Base-by-base conservation (phyloP, 2,888 invertebrate species). In the Drosophila koepferae region DNA sequence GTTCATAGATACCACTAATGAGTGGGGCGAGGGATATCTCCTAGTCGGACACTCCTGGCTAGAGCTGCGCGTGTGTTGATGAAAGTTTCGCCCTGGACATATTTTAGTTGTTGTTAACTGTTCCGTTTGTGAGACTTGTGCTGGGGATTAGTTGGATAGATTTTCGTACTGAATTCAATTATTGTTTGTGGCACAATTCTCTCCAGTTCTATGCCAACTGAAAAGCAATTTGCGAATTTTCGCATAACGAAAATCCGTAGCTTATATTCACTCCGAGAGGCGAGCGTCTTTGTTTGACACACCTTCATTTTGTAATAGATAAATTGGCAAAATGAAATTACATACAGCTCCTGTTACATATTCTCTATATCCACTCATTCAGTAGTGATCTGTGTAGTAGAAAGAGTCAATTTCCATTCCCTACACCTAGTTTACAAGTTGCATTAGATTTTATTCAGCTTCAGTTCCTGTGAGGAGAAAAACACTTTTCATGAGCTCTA, bases 161-260 rank as follows among this genome's bases (percentile, higher is more conserved):
- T 64, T 53, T 41, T 56, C 34, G 53, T 44, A 48, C 53, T 41
- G 83, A 86, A 79, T 90, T 84, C 79, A 79, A 90, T 90, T 90
- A 90, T 90, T 79, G 71, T 54, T 53, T 49, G 16, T 53, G 23
- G 46, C 31, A 36, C 41, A 36, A n/a, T 34, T 58, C 43, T 49
- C 49, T 64, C 6, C 56, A 48, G 36, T 59, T 64, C 23, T 41
- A 28, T 49, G 60, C 23, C 63, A 80, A 36, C 65, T 62, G 34
- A 59, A 81, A 80, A 70, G 63, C 69, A 76, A 80, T 83, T 80
- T 64, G 56, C 63, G 63, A 80, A 72, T 66, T 68, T 67, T 18
- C 51, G 48, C 46, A 23, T 23, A 43, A 43, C 18, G 7, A 6
- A 31, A 68, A 66, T 55, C 61, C 53, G 10, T 34, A 55, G 68